phyloP scores from a whole-genome alignment of 2,797 vertebrate genomes.

The Acanthis flammea region DNA sequence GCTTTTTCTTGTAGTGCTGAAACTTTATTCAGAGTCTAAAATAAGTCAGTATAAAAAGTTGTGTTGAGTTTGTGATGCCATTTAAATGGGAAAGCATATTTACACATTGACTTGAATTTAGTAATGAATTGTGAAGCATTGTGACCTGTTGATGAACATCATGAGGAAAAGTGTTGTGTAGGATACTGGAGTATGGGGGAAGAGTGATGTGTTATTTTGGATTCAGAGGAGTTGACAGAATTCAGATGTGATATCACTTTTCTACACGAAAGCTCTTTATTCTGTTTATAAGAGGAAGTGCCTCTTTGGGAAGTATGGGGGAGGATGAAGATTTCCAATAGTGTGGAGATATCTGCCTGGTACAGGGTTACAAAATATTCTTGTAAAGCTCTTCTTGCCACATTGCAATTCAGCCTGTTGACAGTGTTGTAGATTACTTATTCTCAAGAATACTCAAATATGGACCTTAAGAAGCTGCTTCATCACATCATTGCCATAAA shows the following conservation, averaged over 20 bases:
- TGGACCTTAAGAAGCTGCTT: background rate
- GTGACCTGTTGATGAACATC: background rate
- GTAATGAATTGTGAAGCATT: background rate
- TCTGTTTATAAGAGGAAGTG: background rate
- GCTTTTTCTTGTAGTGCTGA: background rate
- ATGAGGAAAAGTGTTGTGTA: background rate
- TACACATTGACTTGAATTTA: background rate
- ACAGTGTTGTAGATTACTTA: background rate
- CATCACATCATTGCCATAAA: background rate
- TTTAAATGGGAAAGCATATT: background rate
- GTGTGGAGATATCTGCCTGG: background rate
- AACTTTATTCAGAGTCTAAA: background rate
- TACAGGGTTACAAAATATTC: background rate
- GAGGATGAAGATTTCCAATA: background rate
- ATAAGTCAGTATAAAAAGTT: background rate
- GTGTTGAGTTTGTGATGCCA: background rate
- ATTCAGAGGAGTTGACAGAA: background rate
- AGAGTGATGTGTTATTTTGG: background rate
- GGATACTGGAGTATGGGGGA: background rate
- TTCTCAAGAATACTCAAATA: background rate
- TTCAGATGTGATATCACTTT: background rate
- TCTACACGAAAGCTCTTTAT: background rate
- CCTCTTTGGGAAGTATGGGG: background rate
- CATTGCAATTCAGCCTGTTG: background rate
- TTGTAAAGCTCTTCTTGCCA: background rate